Evolutionary conservation across 2,888 invertebrate genomes (phyloP).

Genomic region (Operophtera brumata): DNA sequence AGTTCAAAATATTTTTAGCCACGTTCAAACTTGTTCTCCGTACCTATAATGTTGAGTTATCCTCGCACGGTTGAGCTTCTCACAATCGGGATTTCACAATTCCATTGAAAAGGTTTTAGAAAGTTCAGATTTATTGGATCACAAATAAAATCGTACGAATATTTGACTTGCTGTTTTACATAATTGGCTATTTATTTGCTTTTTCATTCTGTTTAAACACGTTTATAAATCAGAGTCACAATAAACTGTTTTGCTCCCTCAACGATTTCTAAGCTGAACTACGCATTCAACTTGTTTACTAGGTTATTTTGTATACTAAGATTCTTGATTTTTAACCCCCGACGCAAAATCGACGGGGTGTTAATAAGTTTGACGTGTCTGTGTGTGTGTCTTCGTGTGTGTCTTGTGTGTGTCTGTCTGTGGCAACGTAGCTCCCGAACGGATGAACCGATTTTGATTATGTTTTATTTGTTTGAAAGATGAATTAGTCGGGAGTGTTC

Average conservation of each 20-base stretch:
- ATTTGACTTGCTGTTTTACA: conserved; percentile 11
- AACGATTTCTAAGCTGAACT: not conserved
- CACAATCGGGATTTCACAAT: conserved; percentile 15
- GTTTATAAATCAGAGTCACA: conserved; percentile 27
- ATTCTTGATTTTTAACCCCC: too few relatives aligned
- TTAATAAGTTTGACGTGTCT: too few relatives aligned
- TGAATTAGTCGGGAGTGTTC: too few relatives aligned
- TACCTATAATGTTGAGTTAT: conserved; percentile 6
- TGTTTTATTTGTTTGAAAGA: too few relatives aligned
- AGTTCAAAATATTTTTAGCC: not conserved
- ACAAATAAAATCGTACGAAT: conserved; percentile 10
- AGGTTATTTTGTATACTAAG: too few relatives aligned
- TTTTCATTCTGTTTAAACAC: conserved; percentile 27
- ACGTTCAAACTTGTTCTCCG: not conserved
- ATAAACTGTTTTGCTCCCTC: not conserved
- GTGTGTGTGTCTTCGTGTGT: too few relatives aligned
- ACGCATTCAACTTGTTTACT: too few relatives aligned
- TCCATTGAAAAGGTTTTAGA: conserved; percentile 11
- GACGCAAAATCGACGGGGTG: too few relatives aligned
- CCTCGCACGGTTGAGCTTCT: not conserved
- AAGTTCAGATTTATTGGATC: conserved; percentile 14
- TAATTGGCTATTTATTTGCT: conserved; percentile 22
- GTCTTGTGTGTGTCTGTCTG: too few relatives aligned
- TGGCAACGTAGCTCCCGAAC: too few relatives aligned
- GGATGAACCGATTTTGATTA: too few relatives aligned